These are phyloP conservation scores for Otolemur crassicaudatus DNA, from an alignment of 2,797 vertebrate species.

Conservation along the genomic window DNA sequence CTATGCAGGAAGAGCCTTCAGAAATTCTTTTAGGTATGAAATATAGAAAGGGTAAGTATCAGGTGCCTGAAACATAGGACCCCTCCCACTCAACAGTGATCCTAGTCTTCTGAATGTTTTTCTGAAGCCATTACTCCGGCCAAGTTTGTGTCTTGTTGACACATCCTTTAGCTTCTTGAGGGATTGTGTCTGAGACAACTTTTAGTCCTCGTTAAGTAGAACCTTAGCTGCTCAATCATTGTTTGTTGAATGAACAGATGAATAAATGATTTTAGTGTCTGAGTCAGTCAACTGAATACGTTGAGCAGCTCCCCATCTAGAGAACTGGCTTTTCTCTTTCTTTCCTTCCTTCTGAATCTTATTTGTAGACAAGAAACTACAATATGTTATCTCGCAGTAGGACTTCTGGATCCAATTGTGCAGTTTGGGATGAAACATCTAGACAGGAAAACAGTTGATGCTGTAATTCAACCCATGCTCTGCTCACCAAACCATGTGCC, in stretches of 20 bases:
- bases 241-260: slow-evolving; percentile 21
- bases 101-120: not conserved
- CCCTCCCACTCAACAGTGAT: not conserved
- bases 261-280: not conserved
- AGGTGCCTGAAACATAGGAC: not conserved
- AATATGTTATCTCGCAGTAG: not conserved
- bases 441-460: not conserved
- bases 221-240: not conserved
- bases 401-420: not conserved
- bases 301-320: not conserved
- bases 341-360: not conserved
- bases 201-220: not conserved
- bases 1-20: not conserved
- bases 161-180: not conserved
- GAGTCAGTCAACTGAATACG: not conserved
- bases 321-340: not conserved
- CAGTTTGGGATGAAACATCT: not conserved
- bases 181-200: not conserved
- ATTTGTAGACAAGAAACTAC: not conserved
- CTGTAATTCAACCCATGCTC: not conserved
- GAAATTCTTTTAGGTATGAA: not conserved
- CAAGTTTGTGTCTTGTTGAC: not conserved
- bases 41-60: not conserved
- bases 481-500: not conserved
- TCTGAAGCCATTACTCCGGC: not conserved